Evolutionary conservation across 1,140 invertebrate genomes (phyloP).

Genomic region (Pygmarrhopalites habei): DNA sequence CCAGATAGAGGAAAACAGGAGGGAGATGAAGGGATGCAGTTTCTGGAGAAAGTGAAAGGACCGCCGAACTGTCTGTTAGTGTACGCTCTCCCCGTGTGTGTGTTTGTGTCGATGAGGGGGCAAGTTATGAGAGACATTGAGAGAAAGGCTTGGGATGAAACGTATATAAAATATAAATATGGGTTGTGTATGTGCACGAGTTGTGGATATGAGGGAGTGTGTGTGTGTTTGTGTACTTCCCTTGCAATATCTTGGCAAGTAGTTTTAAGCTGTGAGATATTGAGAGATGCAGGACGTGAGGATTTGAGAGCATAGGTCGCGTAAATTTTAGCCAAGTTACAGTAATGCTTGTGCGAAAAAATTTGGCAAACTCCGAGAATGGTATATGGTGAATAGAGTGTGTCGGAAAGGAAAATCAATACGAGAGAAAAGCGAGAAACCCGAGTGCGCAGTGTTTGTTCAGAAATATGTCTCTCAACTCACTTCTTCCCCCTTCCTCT

Average conservation of each 20-base stretch:
- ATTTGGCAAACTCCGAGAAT: conserved; percentile 30
- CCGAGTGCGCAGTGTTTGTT: conserved; percentile 37
- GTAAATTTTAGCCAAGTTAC: conserved; percentile 25
- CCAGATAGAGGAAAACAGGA: no score
- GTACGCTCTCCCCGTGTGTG: no score
- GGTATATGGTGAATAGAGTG: conserved; percentile 28
- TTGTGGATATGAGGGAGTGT: no score
- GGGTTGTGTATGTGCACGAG: no score
- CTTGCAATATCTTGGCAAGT: conserved; percentile 2
- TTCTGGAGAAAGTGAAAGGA: no score
- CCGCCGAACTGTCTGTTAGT: no score
- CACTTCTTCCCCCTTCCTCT: conserved; percentile 10
- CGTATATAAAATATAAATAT: no score
- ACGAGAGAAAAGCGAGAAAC: conserved; percentile 32
- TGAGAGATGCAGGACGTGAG: conserved; percentile 17
- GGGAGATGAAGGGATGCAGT: no score
- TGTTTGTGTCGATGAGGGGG: no score
- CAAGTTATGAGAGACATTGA: no score
- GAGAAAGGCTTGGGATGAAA: no score
- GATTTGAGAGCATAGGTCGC: conserved; percentile 25
- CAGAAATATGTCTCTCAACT: conserved; percentile 27
- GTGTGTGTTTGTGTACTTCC: no score
- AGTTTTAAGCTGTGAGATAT: conserved; percentile 8
- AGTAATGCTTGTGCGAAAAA: conserved; percentile 31
- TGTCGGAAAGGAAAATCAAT: conserved; percentile 36